Evolutionary conservation across 2,113 vertebrate genomes (phyloP).

Genomic region (Epinephelus moara): DNA sequence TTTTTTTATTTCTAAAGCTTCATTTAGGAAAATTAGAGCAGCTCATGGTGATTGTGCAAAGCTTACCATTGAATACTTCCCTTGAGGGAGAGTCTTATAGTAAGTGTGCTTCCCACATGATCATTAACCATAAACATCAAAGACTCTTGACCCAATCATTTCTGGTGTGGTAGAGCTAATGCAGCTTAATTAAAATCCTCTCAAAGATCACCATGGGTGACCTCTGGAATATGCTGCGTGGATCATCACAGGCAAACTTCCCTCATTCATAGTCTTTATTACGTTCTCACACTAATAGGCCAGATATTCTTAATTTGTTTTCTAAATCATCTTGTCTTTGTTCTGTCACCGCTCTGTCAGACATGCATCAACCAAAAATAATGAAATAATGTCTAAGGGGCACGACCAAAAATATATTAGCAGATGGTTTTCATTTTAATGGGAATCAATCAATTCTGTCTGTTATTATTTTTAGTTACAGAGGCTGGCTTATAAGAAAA

Average conservation of each 20-base stretch:
- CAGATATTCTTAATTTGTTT: slow-evolving; percentile 40
- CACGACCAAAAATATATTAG: not conserved
- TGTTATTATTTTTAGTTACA: not conserved
- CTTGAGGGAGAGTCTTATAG: slow-evolving; percentile 70
- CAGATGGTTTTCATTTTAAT: not conserved
- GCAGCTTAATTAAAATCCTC: slow-evolving; percentile 82
- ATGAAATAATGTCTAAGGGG: not conserved
- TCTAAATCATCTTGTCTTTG: slow-evolving; percentile 2
- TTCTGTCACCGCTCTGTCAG: slow-evolving; percentile 10
- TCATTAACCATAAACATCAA: slow-evolving; percentile 80
- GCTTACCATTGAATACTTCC: slow-evolving; percentile 76
- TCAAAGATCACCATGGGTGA: slow-evolving; percentile 71
- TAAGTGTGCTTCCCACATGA: slow-evolving; percentile 72
- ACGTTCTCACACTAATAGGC: slow-evolving; percentile 15
- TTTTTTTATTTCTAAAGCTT: slow-evolving; percentile 60
- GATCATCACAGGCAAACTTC: slow-evolving; percentile 50
- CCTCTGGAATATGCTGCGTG: slow-evolving; percentile 66
- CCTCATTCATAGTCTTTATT: slow-evolving; percentile 43
- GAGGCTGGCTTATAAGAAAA: not conserved
- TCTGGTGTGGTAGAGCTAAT: slow-evolving; percentile 71
- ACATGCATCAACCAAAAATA: not conserved
- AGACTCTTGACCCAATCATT: slow-evolving; percentile 78
- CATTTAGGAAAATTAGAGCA: slow-evolving; percentile 74
- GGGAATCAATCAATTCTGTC: not conserved
- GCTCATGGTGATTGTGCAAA: slow-evolving; percentile 71